phyloP scores from a whole-genome alignment of 2,113 vertebrate species.

The Nothoprocta perdicaria region DNA sequence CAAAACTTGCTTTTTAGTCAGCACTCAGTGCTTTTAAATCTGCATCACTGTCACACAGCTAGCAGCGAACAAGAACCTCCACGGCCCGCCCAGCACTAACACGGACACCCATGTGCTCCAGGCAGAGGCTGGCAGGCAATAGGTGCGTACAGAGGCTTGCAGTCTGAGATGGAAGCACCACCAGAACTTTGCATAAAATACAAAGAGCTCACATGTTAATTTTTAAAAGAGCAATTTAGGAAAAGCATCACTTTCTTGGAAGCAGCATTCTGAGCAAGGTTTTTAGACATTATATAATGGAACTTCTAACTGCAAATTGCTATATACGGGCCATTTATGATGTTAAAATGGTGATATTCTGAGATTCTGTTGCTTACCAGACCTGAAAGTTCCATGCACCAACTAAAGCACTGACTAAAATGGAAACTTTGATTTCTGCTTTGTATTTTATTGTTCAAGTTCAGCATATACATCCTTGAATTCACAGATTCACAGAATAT shows the following conservation, averaged over 20 bases:
- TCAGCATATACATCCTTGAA: not conserved
- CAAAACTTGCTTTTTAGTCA: not conserved
- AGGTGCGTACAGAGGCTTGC: not conserved
- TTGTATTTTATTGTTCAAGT: not conserved
- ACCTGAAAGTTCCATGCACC: not conserved
- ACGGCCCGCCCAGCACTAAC: not conserved
- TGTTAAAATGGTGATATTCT: not conserved
- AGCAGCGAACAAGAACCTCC: not conserved
- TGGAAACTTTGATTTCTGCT: not conserved
- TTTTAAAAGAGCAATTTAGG: not conserved
- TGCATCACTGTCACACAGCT: not conserved
- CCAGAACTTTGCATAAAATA: not conserved
- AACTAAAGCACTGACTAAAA: not conserved
- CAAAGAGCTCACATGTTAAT: not conserved
- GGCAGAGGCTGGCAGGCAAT: not conserved
- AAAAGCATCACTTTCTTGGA: not conserved
- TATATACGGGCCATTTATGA: fast-evolving
- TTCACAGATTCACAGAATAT: no score
- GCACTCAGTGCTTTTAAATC: not conserved
- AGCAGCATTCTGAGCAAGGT: not conserved
- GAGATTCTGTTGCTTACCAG: not conserved
- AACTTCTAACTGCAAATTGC: not conserved
- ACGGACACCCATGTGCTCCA: not conserved
- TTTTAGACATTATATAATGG: not conserved
- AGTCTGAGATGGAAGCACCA: not conserved